Base-by-base conservation (phyloP, 2,888 invertebrate genomes). In the Spilosoma lubricipeda region DNA sequence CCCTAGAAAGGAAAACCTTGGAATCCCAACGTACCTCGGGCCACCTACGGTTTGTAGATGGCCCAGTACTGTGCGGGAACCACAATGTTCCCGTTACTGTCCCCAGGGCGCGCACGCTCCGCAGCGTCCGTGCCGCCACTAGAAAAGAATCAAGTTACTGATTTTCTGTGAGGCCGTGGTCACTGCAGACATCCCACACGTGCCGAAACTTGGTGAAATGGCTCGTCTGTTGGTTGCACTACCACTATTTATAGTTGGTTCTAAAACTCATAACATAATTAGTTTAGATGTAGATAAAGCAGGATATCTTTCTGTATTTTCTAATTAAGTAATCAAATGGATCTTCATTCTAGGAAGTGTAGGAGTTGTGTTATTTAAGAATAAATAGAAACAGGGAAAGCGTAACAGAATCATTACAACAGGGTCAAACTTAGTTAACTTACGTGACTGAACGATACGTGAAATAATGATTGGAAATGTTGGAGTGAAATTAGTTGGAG, bases 351-450 rank as follows among this genome's bases (percentile, higher is more conserved):
- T 33, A 33, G 45, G 18, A 45, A 45, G 48, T 65, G 39, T 48
- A 18, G 48, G 67, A 13, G 30, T 48, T 23, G 23, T 33, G 48
- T 33, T 20, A 20, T 33, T 23, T 23, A 23, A 23, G 30, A 33
- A 23, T 67, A 48, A 30, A 30, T 63, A 63, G 18, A 48, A 33
- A 48, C 23, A 45, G 30, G 45, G 20, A 27, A 20, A 2, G 33
- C 23, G 59, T n/a, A 72, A 67, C 30, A 67, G 59, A 56, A 59
- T 23, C 33, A 30, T 67, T 30, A 67, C 33, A 67, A 67, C 36
- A 42, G 18, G 36, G 23, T 59, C 30, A 56, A 72, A 56, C 67
- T 72, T 42, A 56, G 67, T 67, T 67, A 59, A 42, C 59, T 59
- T 72, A 72, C 67, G 67, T 72, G 72, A 67, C n/a, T n/a, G n/a